Conservation (phyloP, 2,888 invertebrate species). For the Cephus nigrinus region DNA sequence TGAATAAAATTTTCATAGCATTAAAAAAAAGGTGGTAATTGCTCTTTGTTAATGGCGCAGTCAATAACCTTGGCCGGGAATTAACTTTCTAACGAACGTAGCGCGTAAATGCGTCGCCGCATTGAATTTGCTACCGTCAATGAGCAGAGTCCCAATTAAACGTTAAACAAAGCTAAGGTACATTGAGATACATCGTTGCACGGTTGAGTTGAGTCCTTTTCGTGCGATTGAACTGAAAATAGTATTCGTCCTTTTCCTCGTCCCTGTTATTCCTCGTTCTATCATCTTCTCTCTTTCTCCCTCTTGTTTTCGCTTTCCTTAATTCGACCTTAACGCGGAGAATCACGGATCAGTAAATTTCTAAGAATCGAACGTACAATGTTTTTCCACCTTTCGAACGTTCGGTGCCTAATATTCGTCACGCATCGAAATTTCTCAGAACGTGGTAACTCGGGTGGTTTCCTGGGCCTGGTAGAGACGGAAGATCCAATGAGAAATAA, state of each 20-base stretch:
- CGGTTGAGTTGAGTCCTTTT: neutral
- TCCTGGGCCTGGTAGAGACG: neutral
- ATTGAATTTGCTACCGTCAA: neutral
- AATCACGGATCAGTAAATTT: neutral
- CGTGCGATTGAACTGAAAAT: neutral
- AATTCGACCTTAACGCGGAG: neutral
- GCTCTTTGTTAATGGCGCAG: neutral
- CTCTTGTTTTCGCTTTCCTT: neutral
- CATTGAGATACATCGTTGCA: neutral
- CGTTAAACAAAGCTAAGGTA: neutral
- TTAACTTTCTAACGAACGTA: slow-evolving; percentile 3
- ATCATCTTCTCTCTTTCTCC: neutral
- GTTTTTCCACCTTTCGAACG: neutral
- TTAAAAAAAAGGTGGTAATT: neutral
- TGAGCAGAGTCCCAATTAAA: neutral
- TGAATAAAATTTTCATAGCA: neutral
- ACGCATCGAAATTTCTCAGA: neutral
- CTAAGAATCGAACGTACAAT: neutral
- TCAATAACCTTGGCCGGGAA: slow-evolving; percentile 3
- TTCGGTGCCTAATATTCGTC: neutral
- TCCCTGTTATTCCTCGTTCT: neutral
- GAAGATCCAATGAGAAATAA: neutral
- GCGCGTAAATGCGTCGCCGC: neutral
- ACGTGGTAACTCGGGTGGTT: neutral
- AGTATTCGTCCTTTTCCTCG: neutral